Conservation (phyloP, 2,113 vertebrate species). For the Chloroceryle aenea region DNA sequence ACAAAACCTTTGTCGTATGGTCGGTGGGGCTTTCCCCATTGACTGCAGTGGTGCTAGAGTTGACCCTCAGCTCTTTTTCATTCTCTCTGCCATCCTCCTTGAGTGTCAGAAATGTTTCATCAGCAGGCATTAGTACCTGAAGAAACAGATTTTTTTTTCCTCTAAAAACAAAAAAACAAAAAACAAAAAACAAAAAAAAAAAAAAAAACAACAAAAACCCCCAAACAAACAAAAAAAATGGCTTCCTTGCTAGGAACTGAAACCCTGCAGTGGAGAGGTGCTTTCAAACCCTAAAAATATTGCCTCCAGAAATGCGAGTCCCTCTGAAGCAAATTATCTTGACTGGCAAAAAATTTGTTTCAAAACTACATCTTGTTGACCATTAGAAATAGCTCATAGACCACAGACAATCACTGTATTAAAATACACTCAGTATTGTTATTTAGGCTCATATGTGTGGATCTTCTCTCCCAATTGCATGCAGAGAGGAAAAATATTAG, state of each 20-base stretch:
- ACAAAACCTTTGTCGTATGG: neutral
- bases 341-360: neutral
- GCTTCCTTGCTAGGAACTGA: neutral
- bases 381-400: neutral
- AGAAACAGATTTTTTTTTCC: no score
- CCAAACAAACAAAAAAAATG: no score
- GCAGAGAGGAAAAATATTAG: neutral
- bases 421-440: neutral
- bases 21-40: neutral
- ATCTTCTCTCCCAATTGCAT: neutral
- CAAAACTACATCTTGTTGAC: neutral
- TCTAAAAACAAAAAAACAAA: no score
- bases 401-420: neutral
- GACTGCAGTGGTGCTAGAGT: neutral
- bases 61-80: neutral
- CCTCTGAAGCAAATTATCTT: neutral
- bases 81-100: neutral
- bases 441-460: neutral
- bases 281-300: neutral
- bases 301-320: neutral
- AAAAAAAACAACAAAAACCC: no score
- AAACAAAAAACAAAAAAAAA: no score
- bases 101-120: neutral
- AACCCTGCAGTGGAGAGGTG: neutral
- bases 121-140: neutral